These are phyloP conservation scores for Pyxicephalus adspersus DNA, from an alignment of 2,113 vertebrate genomes.

Conservation along the genomic window DNA sequence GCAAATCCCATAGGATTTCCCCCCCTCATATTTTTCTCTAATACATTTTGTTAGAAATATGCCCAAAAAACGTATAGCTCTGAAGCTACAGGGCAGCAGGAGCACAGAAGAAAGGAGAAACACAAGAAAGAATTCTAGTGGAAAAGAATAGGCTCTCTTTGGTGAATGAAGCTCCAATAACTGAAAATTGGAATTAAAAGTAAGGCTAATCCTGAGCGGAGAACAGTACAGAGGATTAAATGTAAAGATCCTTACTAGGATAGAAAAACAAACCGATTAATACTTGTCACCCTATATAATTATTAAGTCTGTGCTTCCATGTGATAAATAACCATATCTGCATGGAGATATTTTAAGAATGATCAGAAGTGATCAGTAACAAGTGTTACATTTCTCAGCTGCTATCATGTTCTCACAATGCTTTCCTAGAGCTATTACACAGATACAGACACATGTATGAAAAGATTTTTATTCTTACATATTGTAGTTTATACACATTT, in stretches of 20 bases:
- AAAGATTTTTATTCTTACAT: no score
- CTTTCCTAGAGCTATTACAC: no score
- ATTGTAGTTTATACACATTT: no score
- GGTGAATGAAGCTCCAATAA: neutral
- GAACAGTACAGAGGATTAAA: neutral
- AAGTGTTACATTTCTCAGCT: neutral
- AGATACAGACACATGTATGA: no score
- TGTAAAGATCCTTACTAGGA: neutral
- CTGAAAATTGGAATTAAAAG: neutral
- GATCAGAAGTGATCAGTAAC: neutral
- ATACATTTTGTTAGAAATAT: slow-evolving; percentile 51
- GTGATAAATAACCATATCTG: no score
- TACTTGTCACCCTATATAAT: neutral
- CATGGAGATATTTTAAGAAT: no score
- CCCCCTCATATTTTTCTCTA: slow-evolving; percentile 31
- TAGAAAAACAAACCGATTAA: neutral
- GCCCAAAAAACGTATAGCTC: neutral
- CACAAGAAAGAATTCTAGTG: neutral
- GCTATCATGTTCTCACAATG: no score
- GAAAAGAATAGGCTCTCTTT: neutral
- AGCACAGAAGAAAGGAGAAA: neutral
- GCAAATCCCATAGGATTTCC: slow-evolving; percentile 44
- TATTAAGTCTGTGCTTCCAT: no score
- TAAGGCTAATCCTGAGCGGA: neutral
- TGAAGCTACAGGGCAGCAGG: slow-evolving; percentile 14